Evolutionary conservation across 2,888 invertebrate species (phyloP), one percentile per base, ranked within the genome.

Genomic region (Drosophila barbarae): DNA sequence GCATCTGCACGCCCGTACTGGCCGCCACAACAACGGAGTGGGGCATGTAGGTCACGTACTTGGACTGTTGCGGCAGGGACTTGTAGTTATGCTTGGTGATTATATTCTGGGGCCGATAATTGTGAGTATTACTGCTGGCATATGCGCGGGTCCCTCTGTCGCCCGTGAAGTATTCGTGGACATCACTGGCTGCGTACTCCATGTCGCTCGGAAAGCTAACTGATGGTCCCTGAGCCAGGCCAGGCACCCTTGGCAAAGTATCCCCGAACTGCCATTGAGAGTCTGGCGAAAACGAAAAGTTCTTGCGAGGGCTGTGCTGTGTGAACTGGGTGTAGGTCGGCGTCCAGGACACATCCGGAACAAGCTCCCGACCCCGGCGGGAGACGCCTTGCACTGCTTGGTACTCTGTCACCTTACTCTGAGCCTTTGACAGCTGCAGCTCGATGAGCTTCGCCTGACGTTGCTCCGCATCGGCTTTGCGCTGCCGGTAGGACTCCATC

Each of bases 1-100:
- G 76, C 0, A 74, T 59, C 1, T 58, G 69, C 23, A 82, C 73
- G 6, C 80, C 86, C 2, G 85, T 84, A 34, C 80, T 82, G 36
- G 86, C 82, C 1, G 76, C 81, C 0, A 83, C 86, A 30, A 83
- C 84, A 39, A 82, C 77, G 1, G 81, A 82, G 47, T 86, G 86
- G 1, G 87, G 84, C 72, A 76, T 68, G 32, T 84, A 84, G 21
- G 69, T 76, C 4, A 82, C 81, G 41, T 57, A 82, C 12, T 82
- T 82, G 0, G 86, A 58, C 41, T 82, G 78, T 18, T 73, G 59
- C 1, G 76, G 76, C 42, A 74, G 23, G 26, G 57, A 30, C 26
- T 85, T 76, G 66, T 77, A 87, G 63, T 76, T 86, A 44, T 86
- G 75, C 47, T 87, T 87, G 18, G 87, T 87, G 4, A 87, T 82